These are phyloP conservation scores for Redunca redunca DNA, from an alignment of 2,113 vertebrate genomes.

Conservation along the genomic window DNA sequence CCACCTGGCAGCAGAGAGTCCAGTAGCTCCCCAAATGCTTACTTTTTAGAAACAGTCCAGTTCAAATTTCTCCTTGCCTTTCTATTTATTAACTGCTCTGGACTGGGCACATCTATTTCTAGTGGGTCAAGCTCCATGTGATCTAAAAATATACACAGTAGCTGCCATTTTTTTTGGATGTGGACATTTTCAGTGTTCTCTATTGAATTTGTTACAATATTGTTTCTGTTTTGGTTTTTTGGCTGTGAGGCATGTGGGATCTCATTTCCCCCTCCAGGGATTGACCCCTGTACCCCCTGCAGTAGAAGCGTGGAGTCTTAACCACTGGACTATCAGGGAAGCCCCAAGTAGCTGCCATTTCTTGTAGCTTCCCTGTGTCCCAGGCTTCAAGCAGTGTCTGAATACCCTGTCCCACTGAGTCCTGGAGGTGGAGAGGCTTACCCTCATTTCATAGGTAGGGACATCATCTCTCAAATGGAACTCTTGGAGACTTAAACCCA, in stretches of 20 bases:
- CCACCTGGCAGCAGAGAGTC: not conserved
- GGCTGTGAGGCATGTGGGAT: not conserved
- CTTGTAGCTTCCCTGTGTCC: not conserved
- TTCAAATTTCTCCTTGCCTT: not conserved
- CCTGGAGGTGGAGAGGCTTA: rapidly evolving
- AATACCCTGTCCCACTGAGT: not conserved
- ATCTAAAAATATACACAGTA: not conserved
- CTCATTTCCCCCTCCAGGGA: not conserved
- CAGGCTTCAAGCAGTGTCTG: not conserved
- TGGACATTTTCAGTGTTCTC: not conserved
- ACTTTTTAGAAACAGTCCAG: not conserved
- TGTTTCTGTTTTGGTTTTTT: not conserved
- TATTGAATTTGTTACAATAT: not conserved
- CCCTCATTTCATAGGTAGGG: not conserved
- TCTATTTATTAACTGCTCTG: not conserved
- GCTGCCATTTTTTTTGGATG: not conserved
- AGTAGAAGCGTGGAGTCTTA: not conserved
- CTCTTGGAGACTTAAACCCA: not conserved
- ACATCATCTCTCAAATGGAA: not conserved
- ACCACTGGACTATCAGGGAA: not conserved
- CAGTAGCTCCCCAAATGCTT: rapidly evolving
- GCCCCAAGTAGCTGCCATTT: not conserved
- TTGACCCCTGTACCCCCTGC: not conserved
- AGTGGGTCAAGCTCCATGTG: not conserved
- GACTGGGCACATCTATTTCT: not conserved